Base-by-base conservation (phyloP, 1,140 invertebrate genomes). In the Apis dorsata region DNA sequence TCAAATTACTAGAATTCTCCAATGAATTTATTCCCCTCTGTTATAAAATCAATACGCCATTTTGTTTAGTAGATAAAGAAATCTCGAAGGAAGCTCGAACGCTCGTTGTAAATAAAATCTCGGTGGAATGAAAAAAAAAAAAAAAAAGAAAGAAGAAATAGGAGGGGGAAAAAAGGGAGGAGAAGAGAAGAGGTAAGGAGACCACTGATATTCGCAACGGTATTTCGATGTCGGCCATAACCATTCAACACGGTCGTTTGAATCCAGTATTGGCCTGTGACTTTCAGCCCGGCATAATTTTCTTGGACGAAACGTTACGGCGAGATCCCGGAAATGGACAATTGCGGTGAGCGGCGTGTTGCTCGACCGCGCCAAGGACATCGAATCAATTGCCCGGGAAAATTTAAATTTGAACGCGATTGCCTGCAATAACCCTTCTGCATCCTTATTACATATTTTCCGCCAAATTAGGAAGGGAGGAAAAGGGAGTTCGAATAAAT, bases 211-310 rank as follows among this genome's bases (percentile, higher is more conserved):
- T 86, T 81, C 78, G 44, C 71, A 82, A 80, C 78, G 77, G 88
- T 86, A 85, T 85, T 87, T 49, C 85, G 60, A 85, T 83, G 83
- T 81, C 69, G 77, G 77, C 59, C 53, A 87, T 89, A 89, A 89
- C 79, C 77, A 53, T 89, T 89, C 70, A 49, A 78, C 70, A 73
- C 65, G 81, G 76, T 86, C 85, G 79, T 80, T 84, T 68, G 78
- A 79, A 79, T 73, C 53, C 79, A 59, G 57, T 60, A 75, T 72
- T 70, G 66, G 77, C 51, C 57, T 66, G 66, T 78, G 85, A 86
- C 73, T 85, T 87, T 73, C 66, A 70, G 76, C 34, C 77, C 51
- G 72, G 85, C 73, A 88, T 88, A 88, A 88, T 85, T 88, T 80
- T 79, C 66, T 76, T 71, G 28, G 75, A 69, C 68, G 75, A 79